These are phyloP conservation scores for Odobenus rosmarus DNA, from an alignment of 2,113 vertebrate genomes.

Conservation along the genomic window DNA sequence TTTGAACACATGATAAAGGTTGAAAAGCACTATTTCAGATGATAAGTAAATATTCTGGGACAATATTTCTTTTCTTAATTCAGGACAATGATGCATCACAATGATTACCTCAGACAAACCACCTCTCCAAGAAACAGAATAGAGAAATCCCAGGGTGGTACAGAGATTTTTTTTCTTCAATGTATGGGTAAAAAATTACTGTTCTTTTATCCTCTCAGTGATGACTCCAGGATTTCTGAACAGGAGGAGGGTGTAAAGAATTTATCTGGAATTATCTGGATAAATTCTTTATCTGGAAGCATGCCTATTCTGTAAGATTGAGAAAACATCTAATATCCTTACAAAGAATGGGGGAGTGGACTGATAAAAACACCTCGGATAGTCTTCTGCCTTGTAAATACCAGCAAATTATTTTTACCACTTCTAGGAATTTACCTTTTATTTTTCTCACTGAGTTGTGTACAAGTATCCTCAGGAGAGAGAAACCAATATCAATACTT, in stretches of 20 bases:
- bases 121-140: not conserved
- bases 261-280: constrained; percentile 1
- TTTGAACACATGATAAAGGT: not conserved
- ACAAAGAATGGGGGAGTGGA: not conserved
- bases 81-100: not conserved
- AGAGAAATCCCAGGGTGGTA: not conserved
- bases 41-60: not conserved
- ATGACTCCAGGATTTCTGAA: not conserved
- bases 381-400: not conserved
- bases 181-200: not conserved
- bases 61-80: not conserved
- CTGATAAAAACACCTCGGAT: not conserved
- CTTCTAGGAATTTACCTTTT: not conserved
- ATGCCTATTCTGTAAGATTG: not conserved
- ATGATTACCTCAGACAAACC: not conserved
- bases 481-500: not conserved
- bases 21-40: not conserved
- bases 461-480: not conserved
- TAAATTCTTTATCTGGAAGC: not conserved
- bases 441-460: not conserved
- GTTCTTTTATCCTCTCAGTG: not conserved
- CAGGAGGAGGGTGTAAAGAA: not conserved
- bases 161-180: not conserved
- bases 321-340: not conserved
- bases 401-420: not conserved